These are phyloP conservation scores for Protobothrops flavoviridis DNA, from an alignment of 2,113 vertebrate genomes.

Conservation along the genomic window DNA sequence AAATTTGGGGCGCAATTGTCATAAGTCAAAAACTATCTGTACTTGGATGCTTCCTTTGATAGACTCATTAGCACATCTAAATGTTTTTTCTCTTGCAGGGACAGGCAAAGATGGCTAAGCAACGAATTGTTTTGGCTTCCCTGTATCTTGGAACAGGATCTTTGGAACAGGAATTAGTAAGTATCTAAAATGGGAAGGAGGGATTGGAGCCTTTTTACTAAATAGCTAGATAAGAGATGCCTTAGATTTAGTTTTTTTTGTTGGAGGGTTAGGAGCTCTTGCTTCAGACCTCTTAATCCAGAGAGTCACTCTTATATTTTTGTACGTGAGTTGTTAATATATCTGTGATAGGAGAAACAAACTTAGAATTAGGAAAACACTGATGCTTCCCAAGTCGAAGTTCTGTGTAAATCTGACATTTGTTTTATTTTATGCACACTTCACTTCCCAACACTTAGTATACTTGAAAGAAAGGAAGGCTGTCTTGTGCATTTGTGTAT, in stretches of 20 bases:
- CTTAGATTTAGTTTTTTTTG: not conserved
- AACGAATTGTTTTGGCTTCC: conserved; percentile 92
- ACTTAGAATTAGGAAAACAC: not conserved
- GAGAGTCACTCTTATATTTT: not conserved
- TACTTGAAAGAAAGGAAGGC: not conserved
- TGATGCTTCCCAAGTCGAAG: not conserved
- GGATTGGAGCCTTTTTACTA: not conserved
- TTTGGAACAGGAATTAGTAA: conserved; percentile 93
- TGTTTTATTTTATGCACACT: not conserved
- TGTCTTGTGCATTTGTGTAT: not conserved
- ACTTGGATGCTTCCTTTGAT: not conserved
- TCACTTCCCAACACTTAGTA: not conserved
- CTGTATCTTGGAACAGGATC: conserved; percentile 92
- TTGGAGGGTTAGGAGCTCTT: not conserved
- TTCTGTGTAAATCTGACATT: not conserved
- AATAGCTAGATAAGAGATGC: not conserved
- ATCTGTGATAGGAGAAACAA: not conserved
- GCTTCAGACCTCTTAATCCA: not conserved
- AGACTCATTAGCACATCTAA: not conserved
- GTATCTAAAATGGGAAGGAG: conserved; percentile 27
- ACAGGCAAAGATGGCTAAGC: conserved; percentile 84
- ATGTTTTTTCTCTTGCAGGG: conserved; percentile 66
- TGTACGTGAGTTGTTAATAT: not conserved
- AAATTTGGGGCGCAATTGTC: not conserved
- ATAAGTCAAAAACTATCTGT: not conserved